Evolutionary conservation across 1,140 invertebrate genomes (phyloP).

Genomic region (Sinella curviseta): DNA sequence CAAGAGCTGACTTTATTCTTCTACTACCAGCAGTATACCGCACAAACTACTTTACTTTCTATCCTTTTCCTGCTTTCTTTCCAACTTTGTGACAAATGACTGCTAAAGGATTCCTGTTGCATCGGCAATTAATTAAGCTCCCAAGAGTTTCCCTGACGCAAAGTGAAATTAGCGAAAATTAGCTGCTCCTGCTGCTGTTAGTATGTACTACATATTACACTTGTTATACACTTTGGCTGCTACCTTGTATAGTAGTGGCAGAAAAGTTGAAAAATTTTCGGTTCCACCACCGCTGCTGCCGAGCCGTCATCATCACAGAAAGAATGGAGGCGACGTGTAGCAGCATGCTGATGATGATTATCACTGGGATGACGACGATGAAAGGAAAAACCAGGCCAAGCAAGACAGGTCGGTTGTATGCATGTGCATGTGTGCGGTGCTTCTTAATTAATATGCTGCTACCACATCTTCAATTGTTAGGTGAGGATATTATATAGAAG

Average conservation of each 20-base stretch:
- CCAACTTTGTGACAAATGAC: constrained; percentile 14
- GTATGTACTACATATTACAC: no score
- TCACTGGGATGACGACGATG: no score
- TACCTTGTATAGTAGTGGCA: no score
- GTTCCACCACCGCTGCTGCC: no score
- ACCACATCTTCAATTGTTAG: constrained; percentile 17
- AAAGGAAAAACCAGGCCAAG: neutral
- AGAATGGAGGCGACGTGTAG: neutral
- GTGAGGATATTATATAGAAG: neutral
- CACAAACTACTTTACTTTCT: neutral
- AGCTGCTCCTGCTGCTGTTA: neutral
- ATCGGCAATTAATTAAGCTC: constrained; percentile 17
- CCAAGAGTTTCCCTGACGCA: constrained; percentile 13
- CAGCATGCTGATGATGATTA: no score
- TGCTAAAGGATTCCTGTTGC: constrained; percentile 14
- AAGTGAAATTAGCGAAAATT: constrained; percentile 18
- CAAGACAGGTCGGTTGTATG: no score
- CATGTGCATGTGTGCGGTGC: neutral
- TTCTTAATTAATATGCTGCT: constrained; percentile 16
- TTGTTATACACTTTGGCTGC: no score
- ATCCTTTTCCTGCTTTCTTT: no score
- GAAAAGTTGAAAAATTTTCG: no score
- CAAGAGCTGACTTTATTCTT: neutral
- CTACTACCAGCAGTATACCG: neutral
- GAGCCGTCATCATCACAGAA: no score